A percentile compares a stretch with the other conserved stretches of the same genome.
phyloP scores from a whole-genome alignment of 2,113 vertebrate genomes.

The Platysteira castanea region DNA sequence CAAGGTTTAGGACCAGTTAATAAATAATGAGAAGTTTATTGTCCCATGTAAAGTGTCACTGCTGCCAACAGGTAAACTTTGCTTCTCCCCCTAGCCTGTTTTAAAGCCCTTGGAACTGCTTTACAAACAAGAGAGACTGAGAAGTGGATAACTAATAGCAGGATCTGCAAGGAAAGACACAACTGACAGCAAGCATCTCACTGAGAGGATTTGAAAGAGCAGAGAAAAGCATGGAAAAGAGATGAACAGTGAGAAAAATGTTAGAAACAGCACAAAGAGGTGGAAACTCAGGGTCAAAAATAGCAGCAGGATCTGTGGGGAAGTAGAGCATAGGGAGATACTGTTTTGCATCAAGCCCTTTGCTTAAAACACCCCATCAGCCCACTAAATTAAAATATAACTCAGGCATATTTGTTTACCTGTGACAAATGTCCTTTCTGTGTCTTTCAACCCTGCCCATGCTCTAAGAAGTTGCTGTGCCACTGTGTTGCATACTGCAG shows the following conservation, averaged over 20 bases:
- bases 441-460: neutral
- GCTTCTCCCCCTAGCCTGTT: neutral
- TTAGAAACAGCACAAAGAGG: neutral
- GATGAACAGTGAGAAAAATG: neutral
- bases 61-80: neutral
- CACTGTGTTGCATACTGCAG: neutral
- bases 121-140: neutral
- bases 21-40: neutral
- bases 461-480: neutral
- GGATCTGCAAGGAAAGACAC: neutral
- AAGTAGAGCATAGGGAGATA: neutral
- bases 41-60: neutral
- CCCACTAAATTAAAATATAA: neutral
- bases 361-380: neutral
- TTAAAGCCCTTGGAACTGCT: neutral
- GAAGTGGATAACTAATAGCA: neutral
- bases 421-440: neutral
- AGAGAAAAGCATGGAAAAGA: neutral
- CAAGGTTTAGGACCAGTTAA: neutral
- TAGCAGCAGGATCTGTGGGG: neutral
- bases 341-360: neutral
- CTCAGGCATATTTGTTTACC: neutral
- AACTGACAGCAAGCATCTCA: neutral
- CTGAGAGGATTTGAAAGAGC: neutral
- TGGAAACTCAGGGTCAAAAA: neutral